Evolutionary conservation across 2,113 vertebrate species (phyloP).

Genomic region (Oreotrochilus melanogaster): DNA sequence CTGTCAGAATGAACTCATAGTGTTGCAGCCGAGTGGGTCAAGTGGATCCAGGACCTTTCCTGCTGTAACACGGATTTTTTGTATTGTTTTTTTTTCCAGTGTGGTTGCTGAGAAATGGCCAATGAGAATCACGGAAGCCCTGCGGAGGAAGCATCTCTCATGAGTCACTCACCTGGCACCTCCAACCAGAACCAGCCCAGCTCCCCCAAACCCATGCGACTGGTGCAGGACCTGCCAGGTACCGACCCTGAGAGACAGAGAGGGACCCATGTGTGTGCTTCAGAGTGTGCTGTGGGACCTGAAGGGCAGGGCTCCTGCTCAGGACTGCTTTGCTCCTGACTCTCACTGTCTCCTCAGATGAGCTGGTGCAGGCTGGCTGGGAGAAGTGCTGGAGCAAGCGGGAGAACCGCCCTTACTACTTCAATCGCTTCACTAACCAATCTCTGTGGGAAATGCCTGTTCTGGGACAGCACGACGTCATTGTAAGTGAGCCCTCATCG

Average conservation of each 20-base stretch:
- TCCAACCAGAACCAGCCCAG: slow-evolving; percentile 88
- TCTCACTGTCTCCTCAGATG: slow-evolving; percentile 79
- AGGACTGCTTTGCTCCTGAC: not conserved
- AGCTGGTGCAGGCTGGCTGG: slow-evolving; percentile 97
- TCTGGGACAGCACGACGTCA: slow-evolving; percentile 95
- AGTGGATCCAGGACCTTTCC: not conserved
- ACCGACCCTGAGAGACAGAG: not conserved
- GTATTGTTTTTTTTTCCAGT: slow-evolving; percentile 35
- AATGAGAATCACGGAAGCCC: slow-evolving; percentile 92
- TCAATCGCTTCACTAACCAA: slow-evolving; percentile 98
- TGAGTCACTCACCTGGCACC: slow-evolving; percentile 88
- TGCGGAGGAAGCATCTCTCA: slow-evolving; percentile 85
- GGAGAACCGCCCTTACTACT: slow-evolving; percentile 96
- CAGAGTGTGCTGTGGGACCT: not conserved
- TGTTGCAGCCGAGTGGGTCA: not conserved
- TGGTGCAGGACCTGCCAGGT: slow-evolving; percentile 95
- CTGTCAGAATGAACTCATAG: not conserved
- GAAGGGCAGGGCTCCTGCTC: not conserved
- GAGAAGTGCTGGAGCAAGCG: slow-evolving; percentile 98
- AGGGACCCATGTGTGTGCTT: rapidly evolving
- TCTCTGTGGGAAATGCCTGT: slow-evolving; percentile 98
- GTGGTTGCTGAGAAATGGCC: slow-evolving; percentile 90
- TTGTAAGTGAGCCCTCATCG: slow-evolving; percentile 82
- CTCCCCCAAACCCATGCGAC: slow-evolving; percentile 89
- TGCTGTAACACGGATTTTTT: not conserved